Conservation (phyloP, 2,113 vertebrate genomes). For the Stegostoma tigrinum region DNA sequence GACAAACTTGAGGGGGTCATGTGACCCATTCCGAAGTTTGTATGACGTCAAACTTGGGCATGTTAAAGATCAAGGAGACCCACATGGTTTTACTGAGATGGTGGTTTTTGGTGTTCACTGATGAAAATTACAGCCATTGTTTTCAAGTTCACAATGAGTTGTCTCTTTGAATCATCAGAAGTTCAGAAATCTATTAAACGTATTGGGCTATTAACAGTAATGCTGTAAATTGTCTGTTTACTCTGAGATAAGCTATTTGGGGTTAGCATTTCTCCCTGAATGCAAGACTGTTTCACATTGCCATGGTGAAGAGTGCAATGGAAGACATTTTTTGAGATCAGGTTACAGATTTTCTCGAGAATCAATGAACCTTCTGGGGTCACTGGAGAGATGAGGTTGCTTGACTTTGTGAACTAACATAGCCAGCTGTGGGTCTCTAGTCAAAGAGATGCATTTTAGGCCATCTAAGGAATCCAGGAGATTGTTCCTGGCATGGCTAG, state of each 20-base stretch:
- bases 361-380: neutral
- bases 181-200: neutral
- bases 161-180: neutral
- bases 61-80: neutral
- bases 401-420: neutral
- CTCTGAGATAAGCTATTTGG: neutral
- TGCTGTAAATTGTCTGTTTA: neutral
- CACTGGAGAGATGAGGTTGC: neutral
- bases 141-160: too few relatives aligned
- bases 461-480: too few relatives aligned
- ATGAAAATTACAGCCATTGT: too few relatives aligned
- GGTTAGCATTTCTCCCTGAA: neutral
- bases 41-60: neutral
- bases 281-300: too few relatives aligned
- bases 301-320: neutral
- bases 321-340: neutral
- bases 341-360: neutral
- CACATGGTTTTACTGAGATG: neutral
- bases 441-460: too few relatives aligned
- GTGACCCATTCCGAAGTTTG: neutral
- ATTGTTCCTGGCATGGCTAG: too few relatives aligned
- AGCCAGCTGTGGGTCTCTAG: too few relatives aligned
- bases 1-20: neutral
- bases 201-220: neutral
- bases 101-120: too few relatives aligned